Evolutionary conservation across 2,113 vertebrate species (phyloP).

Genomic region (Acanthochromis polyacanthus): DNA sequence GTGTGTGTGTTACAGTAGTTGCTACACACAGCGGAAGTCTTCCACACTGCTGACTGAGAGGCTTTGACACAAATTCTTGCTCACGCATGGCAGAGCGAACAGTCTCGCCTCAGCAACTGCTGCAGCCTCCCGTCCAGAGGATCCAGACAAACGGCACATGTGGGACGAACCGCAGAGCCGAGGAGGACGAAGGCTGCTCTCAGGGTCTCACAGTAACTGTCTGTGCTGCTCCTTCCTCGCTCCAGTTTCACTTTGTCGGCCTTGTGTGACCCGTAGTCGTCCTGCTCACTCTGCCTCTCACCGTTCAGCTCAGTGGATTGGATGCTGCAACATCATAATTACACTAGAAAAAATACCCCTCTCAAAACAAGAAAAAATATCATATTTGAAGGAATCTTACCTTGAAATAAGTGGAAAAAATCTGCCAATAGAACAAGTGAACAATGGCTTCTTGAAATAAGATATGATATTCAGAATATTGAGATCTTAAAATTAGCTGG

Average conservation of each 20-base stretch:
- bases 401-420: too few species aligned
- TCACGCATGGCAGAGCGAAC: slow-evolving; percentile 45
- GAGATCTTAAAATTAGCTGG: too few species aligned
- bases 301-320: background rate
- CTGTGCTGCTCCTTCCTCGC: background rate
- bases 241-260: background rate
- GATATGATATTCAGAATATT: too few species aligned
- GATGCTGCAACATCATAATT: background rate
- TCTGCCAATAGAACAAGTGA: too few species aligned
- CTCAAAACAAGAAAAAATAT: too few species aligned
- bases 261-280: background rate
- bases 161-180: background rate
- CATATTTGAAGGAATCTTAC: too few species aligned
- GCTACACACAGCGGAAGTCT: slow-evolving; percentile 40
- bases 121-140: slow-evolving; percentile 34
- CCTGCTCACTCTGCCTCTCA: background rate
- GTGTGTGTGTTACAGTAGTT: slow-evolving; percentile 45
- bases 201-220: slow-evolving; percentile 16
- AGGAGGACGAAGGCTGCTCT: slow-evolving; percentile 23
- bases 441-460: too few species aligned
- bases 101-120: slow-evolving; percentile 65
- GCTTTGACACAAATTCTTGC: slow-evolving; percentile 75
- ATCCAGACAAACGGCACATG: slow-evolving; percentile 46
- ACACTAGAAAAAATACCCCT: too few species aligned
- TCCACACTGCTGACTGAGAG: slow-evolving; percentile 62